phyloP scores from a whole-genome alignment of 2,113 vertebrate genomes.

The Hemiprocne comata region DNA sequence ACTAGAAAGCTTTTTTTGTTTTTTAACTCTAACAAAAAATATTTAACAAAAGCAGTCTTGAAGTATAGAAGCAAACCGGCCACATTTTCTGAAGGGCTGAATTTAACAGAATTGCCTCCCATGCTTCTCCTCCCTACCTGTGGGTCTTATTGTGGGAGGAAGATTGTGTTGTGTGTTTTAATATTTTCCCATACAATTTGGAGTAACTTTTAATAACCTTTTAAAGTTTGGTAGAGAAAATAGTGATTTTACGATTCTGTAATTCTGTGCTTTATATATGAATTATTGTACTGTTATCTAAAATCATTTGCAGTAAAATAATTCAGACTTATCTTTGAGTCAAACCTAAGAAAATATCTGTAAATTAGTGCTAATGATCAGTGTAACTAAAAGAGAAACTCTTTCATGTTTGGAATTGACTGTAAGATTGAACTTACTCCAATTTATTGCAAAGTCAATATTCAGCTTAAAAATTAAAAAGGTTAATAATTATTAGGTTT shows the following conservation, averaged over 20 bases:
- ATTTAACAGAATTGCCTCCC: background rate
- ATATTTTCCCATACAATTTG: background rate
- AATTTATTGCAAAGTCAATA: conserved; percentile 84
- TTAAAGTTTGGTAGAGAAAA: conserved; percentile 5
- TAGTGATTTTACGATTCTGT: conserved; percentile 36
- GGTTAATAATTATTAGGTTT: conserved; percentile 81
- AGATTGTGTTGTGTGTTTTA: background rate
- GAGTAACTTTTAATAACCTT: background rate
- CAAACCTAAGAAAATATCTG: conserved; percentile 56
- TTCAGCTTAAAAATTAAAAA: conserved; percentile 80
- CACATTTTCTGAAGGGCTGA: background rate
- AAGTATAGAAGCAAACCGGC: background rate
- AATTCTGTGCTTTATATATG: background rate
- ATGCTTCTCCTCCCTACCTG: background rate
- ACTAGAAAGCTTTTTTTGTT: background rate
- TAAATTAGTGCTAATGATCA: conserved; percentile 78
- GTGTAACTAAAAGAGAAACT: conserved; percentile 62
- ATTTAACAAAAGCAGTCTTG: background rate
- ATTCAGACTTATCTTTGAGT: conserved; percentile 61
- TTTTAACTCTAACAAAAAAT: background rate
- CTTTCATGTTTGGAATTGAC: conserved; percentile 75
- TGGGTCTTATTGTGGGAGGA: background rate
- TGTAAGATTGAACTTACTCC: conserved; percentile 66
- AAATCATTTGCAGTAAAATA: conserved; percentile 55
- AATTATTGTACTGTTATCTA: conserved; percentile 51